phyloP scores from a whole-genome alignment of 1,140 invertebrate species.

The Bombus confusus region DNA sequence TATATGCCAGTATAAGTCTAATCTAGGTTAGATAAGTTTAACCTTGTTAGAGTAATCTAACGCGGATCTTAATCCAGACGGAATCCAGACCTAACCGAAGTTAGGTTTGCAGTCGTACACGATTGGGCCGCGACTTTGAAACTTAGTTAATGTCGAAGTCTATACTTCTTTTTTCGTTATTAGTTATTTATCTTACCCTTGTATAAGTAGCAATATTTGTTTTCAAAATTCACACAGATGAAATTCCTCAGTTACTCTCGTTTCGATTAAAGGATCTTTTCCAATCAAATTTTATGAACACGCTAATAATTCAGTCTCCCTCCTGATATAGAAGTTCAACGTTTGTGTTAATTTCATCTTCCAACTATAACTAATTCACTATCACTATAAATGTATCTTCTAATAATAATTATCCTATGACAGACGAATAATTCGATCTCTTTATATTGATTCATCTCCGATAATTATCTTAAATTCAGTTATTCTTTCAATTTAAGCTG shows the following conservation, averaged over 20 bases:
- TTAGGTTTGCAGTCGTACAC: background rate
- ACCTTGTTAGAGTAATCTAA: conserved; percentile 4
- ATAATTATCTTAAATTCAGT: too few relatives aligned
- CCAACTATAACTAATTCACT: background rate
- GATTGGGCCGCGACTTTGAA: background rate
- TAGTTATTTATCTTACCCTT: background rate
- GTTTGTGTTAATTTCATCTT: too few relatives aligned
- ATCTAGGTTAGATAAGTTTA: conserved; percentile 7
- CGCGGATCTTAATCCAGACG: background rate
- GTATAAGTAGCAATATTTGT: background rate
- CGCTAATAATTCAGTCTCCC: background rate
- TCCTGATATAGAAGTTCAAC: background rate
- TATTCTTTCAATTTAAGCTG: background rate
- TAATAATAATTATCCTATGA: background rate
- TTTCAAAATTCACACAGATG: background rate
- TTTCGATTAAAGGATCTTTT: background rate
- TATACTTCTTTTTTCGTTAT: background rate
- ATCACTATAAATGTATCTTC: too few relatives aligned
- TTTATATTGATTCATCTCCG: too few relatives aligned
- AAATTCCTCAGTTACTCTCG: background rate
- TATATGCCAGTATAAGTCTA: background rate
- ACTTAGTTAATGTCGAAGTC: background rate
- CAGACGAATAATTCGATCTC: background rate
- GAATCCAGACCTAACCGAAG: background rate
- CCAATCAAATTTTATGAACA: background rate